phyloP scores from a whole-genome alignment of 2,113 vertebrate genomes.

The Crypturellus undulatus region DNA sequence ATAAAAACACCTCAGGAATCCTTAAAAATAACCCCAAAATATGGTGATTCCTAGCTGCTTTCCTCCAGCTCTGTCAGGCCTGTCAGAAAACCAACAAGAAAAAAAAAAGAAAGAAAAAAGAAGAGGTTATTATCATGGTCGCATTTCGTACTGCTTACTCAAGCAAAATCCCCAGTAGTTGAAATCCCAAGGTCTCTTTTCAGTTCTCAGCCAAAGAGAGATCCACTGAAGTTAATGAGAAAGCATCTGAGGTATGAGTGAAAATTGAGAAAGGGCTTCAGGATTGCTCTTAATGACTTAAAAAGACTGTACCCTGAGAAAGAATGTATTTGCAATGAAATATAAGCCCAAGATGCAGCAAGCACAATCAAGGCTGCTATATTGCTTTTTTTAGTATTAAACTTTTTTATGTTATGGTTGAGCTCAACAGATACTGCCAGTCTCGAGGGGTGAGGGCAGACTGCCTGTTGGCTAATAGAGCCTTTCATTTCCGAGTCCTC shows the following conservation, averaged over 20 bases:
- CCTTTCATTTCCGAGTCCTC: constrained; percentile 43
- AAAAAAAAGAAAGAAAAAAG: not conserved
- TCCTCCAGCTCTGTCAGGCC: constrained; percentile 36
- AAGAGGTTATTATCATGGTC: constrained; percentile 28
- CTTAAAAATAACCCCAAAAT: constrained; percentile 38
- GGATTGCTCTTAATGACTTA: constrained; percentile 29
- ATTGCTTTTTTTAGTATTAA: constrained; percentile 49
- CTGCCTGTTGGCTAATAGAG: constrained; percentile 34
- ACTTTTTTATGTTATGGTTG: constrained; percentile 30
- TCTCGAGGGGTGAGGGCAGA: not conserved
- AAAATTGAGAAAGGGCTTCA: constrained; percentile 51
- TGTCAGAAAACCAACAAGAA: constrained; percentile 45
- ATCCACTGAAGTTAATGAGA: constrained; percentile 38
- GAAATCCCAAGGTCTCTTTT: constrained; percentile 37
- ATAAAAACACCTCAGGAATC: not conserved
- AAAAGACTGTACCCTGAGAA: not conserved
- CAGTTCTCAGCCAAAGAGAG: constrained; percentile 32
- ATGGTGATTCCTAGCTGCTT: not conserved
- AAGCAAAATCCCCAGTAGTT: constrained; percentile 41
- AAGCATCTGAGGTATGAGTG: not conserved
- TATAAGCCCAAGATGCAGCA: constrained; percentile 13
- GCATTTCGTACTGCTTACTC: constrained; percentile 40
- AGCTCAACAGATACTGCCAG: not conserved
- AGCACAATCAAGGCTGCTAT: constrained; percentile 40
- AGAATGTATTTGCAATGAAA: constrained; percentile 41